Evolutionary conservation across 1,140 invertebrate genomes (phyloP).

Genomic region (Papilio aristodemus): DNA sequence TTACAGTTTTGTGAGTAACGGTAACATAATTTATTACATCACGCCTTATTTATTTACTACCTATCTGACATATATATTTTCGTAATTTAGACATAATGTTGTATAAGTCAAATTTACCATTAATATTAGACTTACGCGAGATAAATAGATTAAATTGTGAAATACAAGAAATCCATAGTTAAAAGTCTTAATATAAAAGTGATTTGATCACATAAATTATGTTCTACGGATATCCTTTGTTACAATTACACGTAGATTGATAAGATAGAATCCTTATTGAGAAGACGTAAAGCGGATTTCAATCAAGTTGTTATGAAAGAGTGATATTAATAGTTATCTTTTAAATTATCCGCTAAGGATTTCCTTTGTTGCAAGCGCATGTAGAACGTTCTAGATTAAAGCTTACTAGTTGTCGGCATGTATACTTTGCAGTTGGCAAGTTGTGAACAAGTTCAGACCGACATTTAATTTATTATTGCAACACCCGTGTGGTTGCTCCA

Average conservation of each 20-base stretch:
- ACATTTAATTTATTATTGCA: slow-evolving; percentile 28
- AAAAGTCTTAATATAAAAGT: not conserved
- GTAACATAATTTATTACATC: no score
- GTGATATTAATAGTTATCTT: not conserved
- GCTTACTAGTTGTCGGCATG: not conserved
- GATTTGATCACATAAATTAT: not conserved
- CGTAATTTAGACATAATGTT: no score
- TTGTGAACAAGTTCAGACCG: not conserved
- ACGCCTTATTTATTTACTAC: no score
- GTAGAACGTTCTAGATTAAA: not conserved
- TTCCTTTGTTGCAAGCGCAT: not conserved
- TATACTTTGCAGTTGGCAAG: no score
- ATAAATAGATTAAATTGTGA: not conserved
- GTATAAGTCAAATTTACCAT: no score
- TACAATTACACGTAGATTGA: not conserved
- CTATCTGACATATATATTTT: no score
- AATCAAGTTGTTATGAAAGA: not conserved
- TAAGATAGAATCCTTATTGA: not conserved
- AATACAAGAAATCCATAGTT: not conserved
- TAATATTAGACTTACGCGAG: not conserved
- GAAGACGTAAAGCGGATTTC: not conserved
- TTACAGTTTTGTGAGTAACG: not conserved
- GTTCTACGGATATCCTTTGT: slow-evolving; percentile 8
- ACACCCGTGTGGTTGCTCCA: slow-evolving; percentile 14
- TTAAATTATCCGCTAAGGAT: not conserved